Percentiles rank a stretch among this genome's conserved stretches.
phyloP scores from a whole-genome alignment of 2,797 vertebrate species.

The Schizopygopsis malacanthus region DNA sequence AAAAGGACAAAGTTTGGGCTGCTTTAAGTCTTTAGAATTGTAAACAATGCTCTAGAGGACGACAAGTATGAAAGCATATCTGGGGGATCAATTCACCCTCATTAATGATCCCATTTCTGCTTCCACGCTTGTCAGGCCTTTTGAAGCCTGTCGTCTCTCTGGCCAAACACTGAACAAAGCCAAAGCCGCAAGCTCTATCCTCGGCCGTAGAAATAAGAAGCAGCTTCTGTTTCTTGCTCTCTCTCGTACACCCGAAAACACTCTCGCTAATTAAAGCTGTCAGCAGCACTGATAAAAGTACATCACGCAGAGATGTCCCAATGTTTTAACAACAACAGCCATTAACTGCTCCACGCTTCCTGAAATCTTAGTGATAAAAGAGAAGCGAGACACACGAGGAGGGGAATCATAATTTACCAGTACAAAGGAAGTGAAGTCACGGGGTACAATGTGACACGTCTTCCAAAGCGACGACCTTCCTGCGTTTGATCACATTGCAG shows the following conservation, averaged over 20 bases:
- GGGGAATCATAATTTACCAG: neutral
- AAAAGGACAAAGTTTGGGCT: slow-evolving; percentile 8
- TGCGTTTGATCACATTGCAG: neutral
- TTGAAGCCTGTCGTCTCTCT: slow-evolving; percentile 53
- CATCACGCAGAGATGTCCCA: slow-evolving; percentile 28
- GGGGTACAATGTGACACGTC: neutral
- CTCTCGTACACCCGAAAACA: slow-evolving; percentile 18
- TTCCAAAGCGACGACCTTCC: neutral
- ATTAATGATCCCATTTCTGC: slow-evolving; percentile 46
- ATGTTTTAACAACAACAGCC: slow-evolving; percentile 42
- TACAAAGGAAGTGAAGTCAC: neutral
- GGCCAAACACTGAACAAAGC: slow-evolving; percentile 37
- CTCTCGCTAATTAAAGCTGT: slow-evolving; percentile 48
- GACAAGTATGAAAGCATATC: slow-evolving; percentile 36
- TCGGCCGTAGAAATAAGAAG: slow-evolving; percentile 1
- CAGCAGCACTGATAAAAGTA: slow-evolving; percentile 42
- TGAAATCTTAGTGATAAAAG: slow-evolving; percentile 29
- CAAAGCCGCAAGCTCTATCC: slow-evolving; percentile 26
- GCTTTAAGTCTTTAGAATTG: slow-evolving; percentile 16
- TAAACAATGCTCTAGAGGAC: slow-evolving; percentile 29
- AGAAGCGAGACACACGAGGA: slow-evolving; percentile 15
- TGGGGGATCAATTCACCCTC: slow-evolving; percentile 39
- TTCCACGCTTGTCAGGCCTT: slow-evolving; percentile 34
- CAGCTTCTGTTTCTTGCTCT: slow-evolving; percentile 14
- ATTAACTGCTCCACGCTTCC: slow-evolving; percentile 31